Evolutionary conservation across 1,140 invertebrate genomes (phyloP), one percentile per base, ranked within the genome.

Genomic region (Trachymyrmex cornetzi): DNA sequence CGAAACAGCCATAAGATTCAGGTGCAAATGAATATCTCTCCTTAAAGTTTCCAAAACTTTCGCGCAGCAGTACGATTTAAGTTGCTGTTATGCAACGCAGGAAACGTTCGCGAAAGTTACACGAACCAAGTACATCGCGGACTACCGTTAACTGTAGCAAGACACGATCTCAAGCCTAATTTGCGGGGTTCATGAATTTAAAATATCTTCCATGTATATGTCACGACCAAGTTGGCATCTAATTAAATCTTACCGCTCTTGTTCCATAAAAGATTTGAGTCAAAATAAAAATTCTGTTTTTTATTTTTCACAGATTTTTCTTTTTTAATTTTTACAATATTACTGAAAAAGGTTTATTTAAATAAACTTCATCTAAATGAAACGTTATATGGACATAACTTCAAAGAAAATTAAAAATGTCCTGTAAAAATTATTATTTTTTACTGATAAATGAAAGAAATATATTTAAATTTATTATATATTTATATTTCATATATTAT

Each of bases 141-240:
- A 61, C 80, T 84, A 74, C 57, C 80, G 72, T 84, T 74, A 74
- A 84, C 55, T 84, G 67, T 63, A 30, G 80, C 69, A 74, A 84
- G 80, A 84, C 80, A 61, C 24, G 67, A 22, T 74, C 67, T 82
- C 67, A 27, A 48, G 80, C 55, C 80, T 75, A 84, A 84, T 84
- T 84, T 84, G 55, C 80, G 12, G 50, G 55, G 24, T 84, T 84
- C 69, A 84, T 84, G 80, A 84, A 84, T 84, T 84, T 84, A 75
- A 84, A 74, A 84, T 63, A 84, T 74, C 55, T 50, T 22, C 44
- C 69, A 67, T 50, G 38, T 74, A 84, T 44, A 34, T 44, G 7
- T 82, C 80, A 44, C 24, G 53, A 74, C 14, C 66, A 34, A 84
- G 53, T 61, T 82, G 30, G 55, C 80, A 63, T 84, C 69, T 74